Conservation (phyloP, 30 jellyfish, hydroid and myxozoan species). For the Hydractinia echinata region DNA sequence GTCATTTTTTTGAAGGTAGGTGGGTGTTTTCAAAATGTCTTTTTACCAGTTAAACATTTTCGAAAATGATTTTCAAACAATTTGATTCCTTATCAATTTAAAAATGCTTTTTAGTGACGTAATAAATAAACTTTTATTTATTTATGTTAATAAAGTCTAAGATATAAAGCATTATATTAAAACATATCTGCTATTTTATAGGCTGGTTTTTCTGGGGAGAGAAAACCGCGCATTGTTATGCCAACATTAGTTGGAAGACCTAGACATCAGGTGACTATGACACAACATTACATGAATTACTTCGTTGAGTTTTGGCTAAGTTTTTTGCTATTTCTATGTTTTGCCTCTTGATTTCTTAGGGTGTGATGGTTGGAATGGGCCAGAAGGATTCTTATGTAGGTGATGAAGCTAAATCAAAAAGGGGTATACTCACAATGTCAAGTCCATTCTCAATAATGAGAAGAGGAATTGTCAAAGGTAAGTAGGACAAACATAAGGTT, state of each 20-base stretch:
- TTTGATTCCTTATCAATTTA: no score
- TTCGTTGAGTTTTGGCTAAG: neutral
- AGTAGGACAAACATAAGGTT: no score
- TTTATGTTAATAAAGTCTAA: neutral
- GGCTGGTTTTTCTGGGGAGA: conserved; percentile 86
- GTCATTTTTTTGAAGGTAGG: no score
- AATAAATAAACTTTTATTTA: no score
- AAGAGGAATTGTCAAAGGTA: no score
- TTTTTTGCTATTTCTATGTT: neutral
- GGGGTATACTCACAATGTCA: conserved; percentile 54
- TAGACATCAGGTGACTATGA: conserved; percentile 61
- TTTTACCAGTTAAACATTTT: neutral
- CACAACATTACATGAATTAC: no score
- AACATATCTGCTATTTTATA: neutral
- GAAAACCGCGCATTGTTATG: conserved; percentile 44
- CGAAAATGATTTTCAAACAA: neutral
- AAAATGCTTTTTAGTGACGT: no score
- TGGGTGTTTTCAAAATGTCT: no score
- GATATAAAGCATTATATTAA: neutral
- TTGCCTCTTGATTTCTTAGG: conserved; percentile 24
- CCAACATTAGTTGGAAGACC: conserved; percentile 74
- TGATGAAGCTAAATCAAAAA: conserved; percentile 55
- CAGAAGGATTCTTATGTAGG: conserved; percentile 84
- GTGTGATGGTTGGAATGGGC: conserved; percentile 96
- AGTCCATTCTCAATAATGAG: conserved; percentile 49